phyloP scores from a whole-genome alignment of 2,113 vertebrate species.

The Numenius arquata region DNA sequence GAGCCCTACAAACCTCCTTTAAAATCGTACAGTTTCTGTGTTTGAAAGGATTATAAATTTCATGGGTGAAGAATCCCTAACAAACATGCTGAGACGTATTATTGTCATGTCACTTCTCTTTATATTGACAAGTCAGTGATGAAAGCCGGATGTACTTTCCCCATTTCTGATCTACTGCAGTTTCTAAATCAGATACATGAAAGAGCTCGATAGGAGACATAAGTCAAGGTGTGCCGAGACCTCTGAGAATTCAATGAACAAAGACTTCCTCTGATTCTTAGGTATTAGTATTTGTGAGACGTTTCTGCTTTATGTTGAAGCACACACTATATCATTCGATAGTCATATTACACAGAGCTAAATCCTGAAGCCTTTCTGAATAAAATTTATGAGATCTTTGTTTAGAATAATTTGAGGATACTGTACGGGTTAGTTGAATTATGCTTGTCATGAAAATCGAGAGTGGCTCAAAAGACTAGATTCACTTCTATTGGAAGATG shows the following conservation, averaged over 20 bases:
- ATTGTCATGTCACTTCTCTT: neutral
- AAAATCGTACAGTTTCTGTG: neutral
- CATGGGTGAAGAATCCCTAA: neutral
- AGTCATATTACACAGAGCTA: neutral
- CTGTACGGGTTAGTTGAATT: neutral
- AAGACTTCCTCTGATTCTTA: neutral
- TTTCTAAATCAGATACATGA: neutral
- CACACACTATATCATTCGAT: accelerated
- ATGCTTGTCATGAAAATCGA: neutral
- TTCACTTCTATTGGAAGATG: neutral
- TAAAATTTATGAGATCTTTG: neutral
- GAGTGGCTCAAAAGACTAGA: accelerated
- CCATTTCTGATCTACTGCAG: neutral
- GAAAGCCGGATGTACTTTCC: neutral
- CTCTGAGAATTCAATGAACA: neutral
- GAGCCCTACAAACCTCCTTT: neutral
- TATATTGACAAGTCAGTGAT: neutral
- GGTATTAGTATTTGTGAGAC: neutral
- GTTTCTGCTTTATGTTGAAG: neutral
- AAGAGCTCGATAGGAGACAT: neutral
- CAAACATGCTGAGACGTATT: neutral
- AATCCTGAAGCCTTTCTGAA: neutral
- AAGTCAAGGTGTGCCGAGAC: neutral
- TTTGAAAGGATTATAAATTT: slow-evolving; percentile 5
- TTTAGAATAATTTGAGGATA: neutral